phyloP scores from a whole-genome alignment of 2,888 invertebrate genomes.

The Calameuta idolon region DNA sequence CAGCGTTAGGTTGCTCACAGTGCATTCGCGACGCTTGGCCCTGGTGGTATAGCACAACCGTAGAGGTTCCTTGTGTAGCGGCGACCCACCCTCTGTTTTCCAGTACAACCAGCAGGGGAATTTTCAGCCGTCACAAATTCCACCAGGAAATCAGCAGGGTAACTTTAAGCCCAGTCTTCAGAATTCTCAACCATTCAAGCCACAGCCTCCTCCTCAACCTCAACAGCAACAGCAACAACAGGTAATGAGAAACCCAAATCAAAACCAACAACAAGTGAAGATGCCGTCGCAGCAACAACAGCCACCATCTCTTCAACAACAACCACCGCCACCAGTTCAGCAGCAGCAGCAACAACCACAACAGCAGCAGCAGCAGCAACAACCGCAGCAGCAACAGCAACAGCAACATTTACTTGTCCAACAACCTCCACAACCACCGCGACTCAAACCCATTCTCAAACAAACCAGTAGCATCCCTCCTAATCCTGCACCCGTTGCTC shows the following conservation, averaged over 20 bases:
- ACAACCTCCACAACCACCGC: constrained; percentile 44
- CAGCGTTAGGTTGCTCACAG: constrained; percentile 57
- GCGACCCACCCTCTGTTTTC: constrained; percentile 66
- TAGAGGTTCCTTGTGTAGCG: constrained; percentile 67
- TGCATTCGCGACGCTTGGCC: constrained; percentile 63
- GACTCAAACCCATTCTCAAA: constrained; percentile 62
- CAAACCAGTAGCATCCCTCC: constrained; percentile 29
- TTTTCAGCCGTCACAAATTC: constrained; percentile 46
- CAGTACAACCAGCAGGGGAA: constrained; percentile 61
- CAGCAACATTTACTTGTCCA: constrained; percentile 33
- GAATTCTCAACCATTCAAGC: constrained; percentile 43
- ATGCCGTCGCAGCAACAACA: constrained; percentile 32
- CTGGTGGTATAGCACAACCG: constrained; percentile 67
- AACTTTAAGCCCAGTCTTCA: constrained; percentile 47
- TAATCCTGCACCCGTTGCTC: constrained; percentile 16
- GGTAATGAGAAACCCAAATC: constrained; percentile 19
- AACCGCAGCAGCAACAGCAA: constrained; percentile 18
- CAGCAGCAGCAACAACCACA: constrained; percentile 30
- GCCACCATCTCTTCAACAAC: constrained; percentile 25
- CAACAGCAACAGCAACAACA: constrained; percentile 27
- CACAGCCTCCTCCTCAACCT: constrained; percentile 18
- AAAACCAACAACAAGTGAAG: constrained; percentile 25
- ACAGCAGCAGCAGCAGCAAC: constrained; percentile 29
- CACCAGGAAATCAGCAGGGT: constrained; percentile 44
- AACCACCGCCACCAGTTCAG: constrained; percentile 21